Evolutionary conservation across 35 echinoderm and acorn worm genomes (phyloP), one percentile per base, ranked within the genome.

Genomic region (Ophiothrix spiculata): DNA sequence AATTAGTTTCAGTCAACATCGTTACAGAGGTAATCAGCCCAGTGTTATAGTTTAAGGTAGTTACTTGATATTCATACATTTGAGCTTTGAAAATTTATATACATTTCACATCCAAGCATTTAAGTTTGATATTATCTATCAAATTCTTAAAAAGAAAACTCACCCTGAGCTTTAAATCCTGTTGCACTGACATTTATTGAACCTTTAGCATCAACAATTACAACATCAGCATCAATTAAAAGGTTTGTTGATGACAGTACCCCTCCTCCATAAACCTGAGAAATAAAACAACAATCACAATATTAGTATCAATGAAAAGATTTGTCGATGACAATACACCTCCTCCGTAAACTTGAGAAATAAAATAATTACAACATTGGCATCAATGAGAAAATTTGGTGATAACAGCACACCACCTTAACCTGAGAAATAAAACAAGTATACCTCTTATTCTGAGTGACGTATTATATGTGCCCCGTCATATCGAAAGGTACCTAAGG

Each of bases 271-370:
- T 82, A 97, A 0, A 97, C 88, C 90, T 92, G 35, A n/a, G n/a
- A n/a, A n/a, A n/a, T n/a, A n/a, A n/a, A n/a, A n/a, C 94, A 31
- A 97, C 86, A 32, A 92, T 84, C 29, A 92, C 90, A 38, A 83
- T 76, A 81, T 86, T 78, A 31, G 75, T 90, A 21, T 89, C 94
- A 54, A 97, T 88, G 39, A 90, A 77, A 36, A 97, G 90, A 79
- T 97, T 92, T 12, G 73, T 89, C 35, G 90, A 88, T 31, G 54
- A 77, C 34, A 97, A 74, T 13, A 40, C 64, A 10, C 81, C 94
- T 69, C 94, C 94, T 33, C 94, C 94, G 79, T 82, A 97, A 0
- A 97, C 88, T 85, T 92, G 35, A n/a, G n/a, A n/a, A n/a, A n/a
- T n/a, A n/a, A n/a, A n/a, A n/a, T 90, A 32, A 92, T 84, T 23